A percentile compares a stretch with the other conserved stretches of the same genome.
Conservation (phyloP, 2,888 invertebrate species). For the Lepetodrilus schrolli region DNA sequence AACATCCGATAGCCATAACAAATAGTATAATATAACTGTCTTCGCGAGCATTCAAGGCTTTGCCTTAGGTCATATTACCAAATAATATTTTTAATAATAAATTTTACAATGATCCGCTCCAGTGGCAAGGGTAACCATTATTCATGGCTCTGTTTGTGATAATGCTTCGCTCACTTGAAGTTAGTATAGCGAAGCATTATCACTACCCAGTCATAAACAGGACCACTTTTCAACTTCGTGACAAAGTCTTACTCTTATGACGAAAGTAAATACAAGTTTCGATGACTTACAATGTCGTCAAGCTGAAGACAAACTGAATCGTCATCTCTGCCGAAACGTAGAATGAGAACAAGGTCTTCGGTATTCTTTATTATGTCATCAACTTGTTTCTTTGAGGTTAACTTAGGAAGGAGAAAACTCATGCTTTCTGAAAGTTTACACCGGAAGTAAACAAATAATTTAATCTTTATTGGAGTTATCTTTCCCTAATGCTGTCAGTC, state of each 20-base stretch:
- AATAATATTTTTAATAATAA: too few species aligned
- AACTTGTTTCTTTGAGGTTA: slow-evolving; percentile 67
- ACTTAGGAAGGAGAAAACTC: slow-evolving; percentile 61
- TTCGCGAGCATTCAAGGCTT: too few species aligned
- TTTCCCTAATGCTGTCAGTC: too few species aligned
- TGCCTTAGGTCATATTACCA: too few species aligned
- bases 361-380: slow-evolving; percentile 68
- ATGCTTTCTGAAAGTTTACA: too few species aligned
- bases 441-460: too few species aligned
- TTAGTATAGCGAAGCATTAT: background rate
- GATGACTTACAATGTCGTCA: slow-evolving; percentile 69
- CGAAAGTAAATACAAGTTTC: background rate
- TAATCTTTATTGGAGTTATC: too few species aligned
- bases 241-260: background rate
- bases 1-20: too few species aligned
- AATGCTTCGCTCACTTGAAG: background rate
- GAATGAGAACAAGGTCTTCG: slow-evolving; percentile 71
- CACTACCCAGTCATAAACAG: background rate
- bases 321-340: slow-evolving; percentile 72
- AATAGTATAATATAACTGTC: too few species aligned
- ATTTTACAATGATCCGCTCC: too few species aligned
- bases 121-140: too few species aligned
- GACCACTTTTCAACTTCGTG: background rate
- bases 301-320: slow-evolving; percentile 70
- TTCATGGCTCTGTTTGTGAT: too few species aligned